phyloP scores from a whole-genome alignment of 2,888 invertebrate species.

The Latheticus oryzae region DNA sequence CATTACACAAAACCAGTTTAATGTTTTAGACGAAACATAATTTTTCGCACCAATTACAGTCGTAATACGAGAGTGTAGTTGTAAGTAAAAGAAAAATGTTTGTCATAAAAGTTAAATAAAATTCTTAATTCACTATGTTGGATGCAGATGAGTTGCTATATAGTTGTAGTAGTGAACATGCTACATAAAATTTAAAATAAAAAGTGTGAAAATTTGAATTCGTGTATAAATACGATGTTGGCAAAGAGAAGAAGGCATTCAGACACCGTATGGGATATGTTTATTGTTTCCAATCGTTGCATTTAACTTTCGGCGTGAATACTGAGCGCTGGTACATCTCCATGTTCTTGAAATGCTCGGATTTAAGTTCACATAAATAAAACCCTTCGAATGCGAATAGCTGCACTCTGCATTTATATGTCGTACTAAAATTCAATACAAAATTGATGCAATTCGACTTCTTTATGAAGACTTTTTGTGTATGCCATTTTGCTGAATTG shows the following conservation, averaged over 20 bases:
- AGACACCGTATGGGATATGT: slow-evolving; percentile 46
- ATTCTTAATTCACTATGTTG: slow-evolving; percentile 33
- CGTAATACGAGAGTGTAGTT: slow-evolving; percentile 13
- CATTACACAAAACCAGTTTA: too few relatives aligned
- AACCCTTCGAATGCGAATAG: slow-evolving; percentile 39
- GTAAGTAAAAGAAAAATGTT: slow-evolving; percentile 8
- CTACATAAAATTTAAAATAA: slow-evolving; percentile 44
- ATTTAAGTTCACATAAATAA: slow-evolving; percentile 45
- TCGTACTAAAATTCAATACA: slow-evolving; percentile 47
- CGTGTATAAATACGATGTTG: slow-evolving; percentile 47
- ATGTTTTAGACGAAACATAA: too few relatives aligned
- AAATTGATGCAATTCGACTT: slow-evolving; percentile 47
- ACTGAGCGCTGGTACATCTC: slow-evolving; percentile 21
- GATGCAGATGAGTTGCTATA: too few relatives aligned
- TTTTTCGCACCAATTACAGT: too few relatives aligned
- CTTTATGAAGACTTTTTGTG: slow-evolving; percentile 42
- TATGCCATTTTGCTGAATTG: slow-evolving; percentile 37
- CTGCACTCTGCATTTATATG: slow-evolving; percentile 47
- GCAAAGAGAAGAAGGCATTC: slow-evolving; percentile 37
- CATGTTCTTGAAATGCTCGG: slow-evolving; percentile 38
- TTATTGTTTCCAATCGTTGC: slow-evolving; percentile 49
- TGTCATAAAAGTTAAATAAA: slow-evolving; percentile 23
- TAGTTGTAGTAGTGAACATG: slow-evolving; percentile 17
- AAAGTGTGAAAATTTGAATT: slow-evolving; percentile 43
- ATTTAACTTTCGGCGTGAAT: slow-evolving; percentile 44